Conservation (phyloP, 2,888 invertebrate genomes). For the Lasioglossum malachurum region DNA sequence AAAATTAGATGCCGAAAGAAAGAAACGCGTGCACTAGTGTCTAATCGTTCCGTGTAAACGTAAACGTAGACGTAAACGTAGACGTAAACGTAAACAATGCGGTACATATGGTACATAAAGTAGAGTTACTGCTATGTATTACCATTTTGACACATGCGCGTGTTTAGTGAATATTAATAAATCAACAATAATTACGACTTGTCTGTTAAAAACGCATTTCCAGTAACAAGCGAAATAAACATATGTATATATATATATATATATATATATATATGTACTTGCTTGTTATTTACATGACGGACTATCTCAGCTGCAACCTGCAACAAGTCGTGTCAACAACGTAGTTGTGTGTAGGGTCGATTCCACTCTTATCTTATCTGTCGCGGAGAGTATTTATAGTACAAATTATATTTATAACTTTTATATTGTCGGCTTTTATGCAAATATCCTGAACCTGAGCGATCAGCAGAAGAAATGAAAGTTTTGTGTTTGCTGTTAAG, state of each 20-base stretch:
- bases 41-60: background rate
- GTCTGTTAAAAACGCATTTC: background rate
- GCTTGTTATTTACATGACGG: background rate
- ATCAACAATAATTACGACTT: background rate
- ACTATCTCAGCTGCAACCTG: background rate
- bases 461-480: background rate
- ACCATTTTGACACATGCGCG: background rate
- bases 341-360: background rate
- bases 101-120: background rate
- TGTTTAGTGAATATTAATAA: background rate
- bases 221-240: background rate
- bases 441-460: background rate
- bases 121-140: background rate
- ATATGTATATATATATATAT: background rate
- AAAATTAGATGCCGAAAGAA: background rate
- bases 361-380: background rate
- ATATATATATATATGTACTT: background rate
- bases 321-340: background rate
- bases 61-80: background rate
- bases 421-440: background rate
- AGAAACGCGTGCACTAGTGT: background rate
- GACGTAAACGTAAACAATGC: background rate
- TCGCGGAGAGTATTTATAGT: background rate
- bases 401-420: background rate
- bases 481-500: background rate